These are phyloP conservation scores for Corella eumyota DNA, from an alignment of 23 tunicate species.

Conservation along the genomic window DNA sequence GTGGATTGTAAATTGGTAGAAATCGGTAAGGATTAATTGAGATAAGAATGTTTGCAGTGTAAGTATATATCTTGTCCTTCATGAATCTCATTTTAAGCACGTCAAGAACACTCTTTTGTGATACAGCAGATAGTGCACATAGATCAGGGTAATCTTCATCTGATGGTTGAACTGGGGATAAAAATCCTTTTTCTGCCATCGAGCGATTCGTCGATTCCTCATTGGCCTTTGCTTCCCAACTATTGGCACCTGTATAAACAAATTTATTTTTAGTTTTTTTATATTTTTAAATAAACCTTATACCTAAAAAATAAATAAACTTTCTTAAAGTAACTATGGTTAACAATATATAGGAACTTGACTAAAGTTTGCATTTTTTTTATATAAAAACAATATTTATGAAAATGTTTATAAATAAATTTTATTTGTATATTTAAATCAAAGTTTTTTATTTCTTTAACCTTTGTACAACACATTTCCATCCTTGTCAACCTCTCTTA, in stretches of 20 bases:
- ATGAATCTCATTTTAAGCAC: slow-evolving; percentile 33
- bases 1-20: slow-evolving; percentile 52
- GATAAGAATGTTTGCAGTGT: slow-evolving; percentile 44
- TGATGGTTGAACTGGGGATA: slow-evolving; percentile 21
- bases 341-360: no score
- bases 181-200: slow-evolving; percentile 53
- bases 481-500: slow-evolving; percentile 35
- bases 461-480: slow-evolving; percentile 30
- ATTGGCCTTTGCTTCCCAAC: slow-evolving; percentile 38
- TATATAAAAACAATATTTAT: no score
- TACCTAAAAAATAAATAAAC: no score
- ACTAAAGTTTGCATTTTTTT: no score
- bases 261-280: no score
- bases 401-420: no score
- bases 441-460: no score
- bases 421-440: no score
- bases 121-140: slow-evolving; percentile 12
- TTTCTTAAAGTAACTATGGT: no score
- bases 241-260: slow-evolving; percentile 26
- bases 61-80: slow-evolving; percentile 61
- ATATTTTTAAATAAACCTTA: no score
- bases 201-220: slow-evolving; percentile 20
- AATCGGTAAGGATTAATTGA: slow-evolving; percentile 59
- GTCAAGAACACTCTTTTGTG: slow-evolving; percentile 30
- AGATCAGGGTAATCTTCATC: slow-evolving; percentile 34